Base-by-base conservation (phyloP, 1,140 invertebrate genomes). In the Chironomus striatipennis region DNA sequence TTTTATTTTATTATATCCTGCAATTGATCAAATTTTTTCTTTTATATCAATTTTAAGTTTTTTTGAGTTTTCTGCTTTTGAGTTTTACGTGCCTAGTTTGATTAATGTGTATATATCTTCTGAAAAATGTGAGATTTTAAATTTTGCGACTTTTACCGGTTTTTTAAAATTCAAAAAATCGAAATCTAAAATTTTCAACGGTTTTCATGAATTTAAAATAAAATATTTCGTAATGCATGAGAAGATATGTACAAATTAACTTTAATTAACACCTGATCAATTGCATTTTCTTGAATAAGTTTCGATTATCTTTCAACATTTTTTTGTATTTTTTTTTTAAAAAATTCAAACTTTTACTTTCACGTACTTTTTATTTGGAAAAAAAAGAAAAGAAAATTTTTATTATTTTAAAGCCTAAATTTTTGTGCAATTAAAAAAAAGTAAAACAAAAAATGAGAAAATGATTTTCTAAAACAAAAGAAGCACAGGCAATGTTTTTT, bases 261-360 rank as follows among this genome's bases (percentile, higher is more conserved):
- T 10, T 47, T 47, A 9, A 47, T 47, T 47, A 47, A 47, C 8
- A 15, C 47, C 5, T 10, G 12, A 57, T 57, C 47, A 57, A 57
- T 57, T 57, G 47, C 47, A 57, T n/a, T 47, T 47, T 47, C 43
- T 12, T 57, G 47, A 12, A 57, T n/a, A 57, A 57, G 12, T 12
- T n/a, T n/a, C 47, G 47, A 57, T 57, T 57, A 12, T 57, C 47
- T 57, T 57, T 57, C 47, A 57, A 57, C 47, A 57, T 57, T 57
- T 57, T 57, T 57, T 57, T 12, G 2, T 12, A 47, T 57, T 57
- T 57, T 57, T 57, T 34, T 1, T 34, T 2, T 34, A 2, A 2
- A 34, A 34, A 34, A 34, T 34, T 34, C 24, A 34, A 5, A 1
- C 24, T n/a, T n/a, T 47, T 47, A 47, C 43, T 57, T 57, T 57